Percentiles rank a stretch among this genome's conserved stretches.
phyloP scores from a whole-genome alignment of 2,888 invertebrate species.

The Acheta domesticus region DNA sequence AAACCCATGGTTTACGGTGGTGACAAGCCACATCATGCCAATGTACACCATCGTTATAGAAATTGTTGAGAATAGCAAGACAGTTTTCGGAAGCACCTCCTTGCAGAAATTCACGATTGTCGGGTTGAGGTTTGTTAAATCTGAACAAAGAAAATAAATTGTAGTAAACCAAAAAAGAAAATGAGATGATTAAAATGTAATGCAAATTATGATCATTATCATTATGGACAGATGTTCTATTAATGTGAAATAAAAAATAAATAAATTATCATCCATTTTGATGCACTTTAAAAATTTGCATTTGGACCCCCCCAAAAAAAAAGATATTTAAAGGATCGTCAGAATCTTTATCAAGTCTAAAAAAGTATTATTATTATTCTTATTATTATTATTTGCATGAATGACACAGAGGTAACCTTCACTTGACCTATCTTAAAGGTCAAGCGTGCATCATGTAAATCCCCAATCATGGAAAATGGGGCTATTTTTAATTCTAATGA shows the following conservation, averaged over 20 bases:
- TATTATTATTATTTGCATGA: too few species aligned
- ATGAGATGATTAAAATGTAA: background rate
- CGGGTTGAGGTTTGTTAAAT: constrained; percentile 81
- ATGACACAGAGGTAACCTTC: too few species aligned
- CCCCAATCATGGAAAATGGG: too few species aligned
- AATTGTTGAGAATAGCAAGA: constrained; percentile 79
- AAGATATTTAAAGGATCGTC: too few species aligned
- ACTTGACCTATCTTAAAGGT: too few species aligned
- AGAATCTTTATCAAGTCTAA: too few species aligned
- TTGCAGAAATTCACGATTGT: constrained; percentile 77
- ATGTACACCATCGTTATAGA: constrained; percentile 86
- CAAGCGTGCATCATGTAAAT: too few species aligned
- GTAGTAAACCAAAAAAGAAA: background rate
- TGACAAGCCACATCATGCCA: constrained; percentile 91
- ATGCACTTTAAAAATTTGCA: background rate
- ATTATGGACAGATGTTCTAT: background rate
- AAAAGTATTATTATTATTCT: too few species aligned
- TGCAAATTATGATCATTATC: background rate
- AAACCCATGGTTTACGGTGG: constrained; percentile 82
- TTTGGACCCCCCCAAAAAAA: too few species aligned
- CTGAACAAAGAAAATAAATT: constrained; percentile 41
- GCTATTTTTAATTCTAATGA: too few species aligned
- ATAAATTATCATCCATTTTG: background rate
- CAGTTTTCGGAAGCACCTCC: constrained; percentile 84
- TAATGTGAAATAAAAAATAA: background rate